Evolutionary conservation across 2,797 vertebrate genomes (phyloP), one percentile per base, ranked within the genome.

Genomic region (Melopsittacus undulatus): DNA sequence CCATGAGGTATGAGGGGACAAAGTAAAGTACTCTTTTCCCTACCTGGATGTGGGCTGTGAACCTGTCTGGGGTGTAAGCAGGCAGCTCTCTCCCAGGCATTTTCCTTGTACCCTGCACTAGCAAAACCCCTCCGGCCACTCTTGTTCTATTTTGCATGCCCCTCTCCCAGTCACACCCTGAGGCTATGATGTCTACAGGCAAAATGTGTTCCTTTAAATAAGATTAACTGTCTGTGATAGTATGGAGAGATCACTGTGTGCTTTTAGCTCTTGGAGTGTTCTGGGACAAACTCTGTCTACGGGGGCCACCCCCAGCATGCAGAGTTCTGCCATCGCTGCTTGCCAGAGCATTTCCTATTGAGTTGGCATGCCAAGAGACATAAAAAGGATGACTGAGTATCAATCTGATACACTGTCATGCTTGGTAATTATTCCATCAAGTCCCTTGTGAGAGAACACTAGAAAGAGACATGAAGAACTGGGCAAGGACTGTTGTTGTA

Each of bases 191-290:
- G 85, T 70, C 94, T 90, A 2, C 57, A 42, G 94, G 96, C 92
- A 77, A 91, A 96, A 90, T 57, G 52, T 94, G 94, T 93, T 96
- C 95, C 78, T 92, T 87, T 74, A 87, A 91, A 75, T 62, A 21
- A 87, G 74, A 83, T 90, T 82, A 90, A 89, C 56, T 90, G 80
- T 74, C 68, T 66, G 29, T 19, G 88, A 87, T 84, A 68, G 64
- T 18, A 17, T 9, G 64, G 70, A 61, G 80, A 82, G 63, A 62
- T 68, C 76, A 6, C 17, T 3, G 0, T 22, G 57, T 34, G 48
- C 7, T 66, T 90, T 94, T 96, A 96, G 92, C 92, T 34, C 90
- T 73, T 52, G 45, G 32, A 63, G 36, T 30, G 34, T 67, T 67
- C 69, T 54, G 40, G 45, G 21, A 84, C 48, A 87, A 73, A 23